Percentiles rank a stretch among this genome's conserved stretches.
Conservation (phyloP, 2,113 vertebrate species). For the Haemorhous mexicanus region DNA sequence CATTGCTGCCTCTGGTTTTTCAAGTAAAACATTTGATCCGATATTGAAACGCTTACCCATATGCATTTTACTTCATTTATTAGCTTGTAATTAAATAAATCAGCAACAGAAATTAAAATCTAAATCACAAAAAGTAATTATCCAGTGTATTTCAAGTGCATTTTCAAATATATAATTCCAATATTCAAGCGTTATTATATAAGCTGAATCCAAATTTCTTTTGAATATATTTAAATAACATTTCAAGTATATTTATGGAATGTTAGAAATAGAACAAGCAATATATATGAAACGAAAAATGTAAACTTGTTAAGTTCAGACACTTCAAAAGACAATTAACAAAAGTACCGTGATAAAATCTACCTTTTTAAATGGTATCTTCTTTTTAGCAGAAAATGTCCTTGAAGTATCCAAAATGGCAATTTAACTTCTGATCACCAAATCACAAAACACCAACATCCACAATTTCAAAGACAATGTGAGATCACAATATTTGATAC, state of each 20-base stretch:
- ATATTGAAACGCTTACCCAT: slow-evolving; percentile 79
- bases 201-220: slow-evolving; percentile 88
- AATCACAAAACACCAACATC: slow-evolving; percentile 95
- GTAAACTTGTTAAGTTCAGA: slow-evolving; percentile 92
- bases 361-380: slow-evolving; percentile 82
- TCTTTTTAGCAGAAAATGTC: slow-evolving; percentile 80
- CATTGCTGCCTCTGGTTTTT: not conserved
- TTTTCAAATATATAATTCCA: slow-evolving; percentile 96
- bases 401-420: slow-evolving; percentile 83
- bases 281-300: slow-evolving; percentile 89
- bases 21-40: slow-evolving; percentile 37
- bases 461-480: slow-evolving; percentile 95
- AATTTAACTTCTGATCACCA: slow-evolving; percentile 88
- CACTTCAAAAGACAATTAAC: slow-evolving; percentile 86
- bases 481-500: slow-evolving; percentile 95
- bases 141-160: slow-evolving; percentile 99
- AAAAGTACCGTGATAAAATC: slow-evolving; percentile 85
- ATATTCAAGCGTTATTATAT: slow-evolving; percentile 92
- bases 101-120: slow-evolving; percentile 93
- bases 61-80: slow-evolving; percentile 92
- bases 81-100: slow-evolving; percentile 98
- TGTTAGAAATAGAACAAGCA: slow-evolving; percentile 93
- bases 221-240: slow-evolving; percentile 98
- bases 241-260: slow-evolving; percentile 99
- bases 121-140: slow-evolving; percentile 97